A percentile compares a stretch with the other conserved stretches of the same genome.
Conservation (phyloP, 2,113 vertebrate genomes). For the Bombycilla garrulus region DNA sequence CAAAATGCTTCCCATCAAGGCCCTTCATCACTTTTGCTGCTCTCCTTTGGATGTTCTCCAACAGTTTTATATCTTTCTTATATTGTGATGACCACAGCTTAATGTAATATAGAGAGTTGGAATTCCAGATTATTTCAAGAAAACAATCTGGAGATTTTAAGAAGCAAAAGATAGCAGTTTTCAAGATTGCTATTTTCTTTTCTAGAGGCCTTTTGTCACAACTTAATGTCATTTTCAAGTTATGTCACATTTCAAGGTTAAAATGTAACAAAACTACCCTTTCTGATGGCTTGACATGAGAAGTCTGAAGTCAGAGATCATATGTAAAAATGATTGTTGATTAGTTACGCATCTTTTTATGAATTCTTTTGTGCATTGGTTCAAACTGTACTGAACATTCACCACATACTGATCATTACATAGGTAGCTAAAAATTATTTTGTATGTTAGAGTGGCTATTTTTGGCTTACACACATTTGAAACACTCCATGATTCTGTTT, state of each 20-base stretch:
- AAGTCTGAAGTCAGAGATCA: neutral
- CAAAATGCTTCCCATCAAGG: rapidly evolving
- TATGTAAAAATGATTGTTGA: neutral
- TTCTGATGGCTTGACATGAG: neutral
- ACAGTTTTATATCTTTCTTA: neutral
- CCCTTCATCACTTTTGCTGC: rapidly evolving
- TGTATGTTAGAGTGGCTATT: neutral
- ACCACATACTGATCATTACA: neutral
- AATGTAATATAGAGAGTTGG: neutral
- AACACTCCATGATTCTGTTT: neutral
- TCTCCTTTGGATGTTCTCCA: neutral
- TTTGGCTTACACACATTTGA: neutral
- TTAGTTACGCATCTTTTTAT: neutral
- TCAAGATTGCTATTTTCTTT: neutral
- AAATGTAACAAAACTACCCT: neutral
- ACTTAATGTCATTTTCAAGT: neutral
- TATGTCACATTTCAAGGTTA: neutral
- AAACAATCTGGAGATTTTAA: neutral
- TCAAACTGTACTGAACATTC: neutral
- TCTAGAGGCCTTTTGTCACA: neutral
- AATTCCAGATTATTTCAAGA: neutral
- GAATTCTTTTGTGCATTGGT: neutral
- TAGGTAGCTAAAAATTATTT: neutral
- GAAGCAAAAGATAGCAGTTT: neutral
- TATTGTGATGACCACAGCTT: neutral